Base-by-base conservation (phyloP, 2,113 vertebrate species). In the Cyprinodon brontotheroides region DNA sequence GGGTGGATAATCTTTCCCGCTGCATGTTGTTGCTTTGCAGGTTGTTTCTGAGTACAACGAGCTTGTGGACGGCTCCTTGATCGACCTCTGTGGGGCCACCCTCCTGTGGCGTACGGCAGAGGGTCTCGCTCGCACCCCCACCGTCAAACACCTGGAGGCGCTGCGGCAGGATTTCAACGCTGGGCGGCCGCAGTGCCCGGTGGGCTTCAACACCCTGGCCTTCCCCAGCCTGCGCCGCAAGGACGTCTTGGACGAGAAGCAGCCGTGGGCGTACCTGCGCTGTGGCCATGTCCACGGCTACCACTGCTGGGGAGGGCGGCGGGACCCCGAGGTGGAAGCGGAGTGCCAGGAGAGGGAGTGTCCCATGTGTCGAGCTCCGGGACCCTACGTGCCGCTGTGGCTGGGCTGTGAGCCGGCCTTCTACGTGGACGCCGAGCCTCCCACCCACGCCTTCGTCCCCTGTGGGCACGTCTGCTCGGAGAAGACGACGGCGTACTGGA, bases 401-500 rank as follows among this genome's bases (percentile, higher is more conserved):
- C 94, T 99, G 20, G 97, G 97, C 38, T 96, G 95, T 0, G 97
- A 98, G 86, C 94, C 96, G 0, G 96, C 94, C 2, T 96, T 97
- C 91, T 99, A 96, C 17, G 94, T 98, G 89, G 97, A 99, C n/a
- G 94, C 95, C 0, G 96, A 95, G 65, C 94, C 96, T 37, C 97
- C 97, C 0, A 97, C 96, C 4, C 97, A 98, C 0, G 96, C 96
- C 0, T 97, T 98, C 63, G 95, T 94, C 86, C 97, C 97, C 0
- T 99, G 97, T 15, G 97, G 97, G 47, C 97, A 99, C 1, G 97
- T 98, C 66, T 97, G 97, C 87, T 98, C 97, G 0, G 96, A 97
- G 93, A 96, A 96, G 93, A 98, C 97, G 36, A 94, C 95, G 10
- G 92, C 92, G 2, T 98, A 96, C 85, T 99, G 97, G 97, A 96